Percentiles rank a stretch among this genome's conserved stretches.
Evolutionary conservation across 2,797 vertebrate genomes (phyloP).

Genomic region (Peromyscus melanophrys): DNA sequence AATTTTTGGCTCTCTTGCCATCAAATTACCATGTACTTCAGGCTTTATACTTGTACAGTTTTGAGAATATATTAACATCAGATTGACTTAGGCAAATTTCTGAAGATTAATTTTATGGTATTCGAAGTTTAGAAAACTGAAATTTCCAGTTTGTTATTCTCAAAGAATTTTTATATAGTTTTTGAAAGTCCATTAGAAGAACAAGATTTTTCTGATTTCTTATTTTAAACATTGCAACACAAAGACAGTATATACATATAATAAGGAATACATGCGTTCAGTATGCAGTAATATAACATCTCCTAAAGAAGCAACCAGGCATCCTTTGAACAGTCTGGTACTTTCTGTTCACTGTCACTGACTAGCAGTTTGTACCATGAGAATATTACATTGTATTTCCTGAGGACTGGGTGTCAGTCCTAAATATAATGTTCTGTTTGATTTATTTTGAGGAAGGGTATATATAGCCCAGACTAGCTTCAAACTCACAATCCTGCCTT

Average conservation of each 20-base stretch:
- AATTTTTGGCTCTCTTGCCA: constrained; percentile 24
- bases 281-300: constrained; percentile 25
- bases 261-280: neutral
- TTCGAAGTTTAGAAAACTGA: constrained; percentile 60
- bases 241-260: neutral
- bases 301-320: neutral
- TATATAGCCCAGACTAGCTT: neutral
- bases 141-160: constrained; percentile 34
- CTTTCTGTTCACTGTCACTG: constrained; percentile 17
- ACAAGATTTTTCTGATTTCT: constrained; percentile 55
- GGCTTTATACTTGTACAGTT: neutral
- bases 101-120: constrained; percentile 60
- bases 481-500: neutral
- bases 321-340: neutral
- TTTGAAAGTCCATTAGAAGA: constrained; percentile 39
- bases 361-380: neutral
- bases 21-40: neutral
- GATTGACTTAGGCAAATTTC: constrained; percentile 57
- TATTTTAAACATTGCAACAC: constrained; percentile 44
- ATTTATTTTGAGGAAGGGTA: neutral
- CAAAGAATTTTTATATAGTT: constrained; percentile 47
- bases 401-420: neutral
- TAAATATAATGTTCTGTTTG: constrained; percentile 13
- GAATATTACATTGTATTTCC: neutral
- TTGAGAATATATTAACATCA: constrained; percentile 63